A percentile compares a stretch with the other conserved stretches of the same genome.
These are phyloP conservation scores for human (Homo sapiens) DNA, from an alignment of 2,113 vertebrate genomes.

Conservation along the genomic window GRCh38 chr17:28050001-28050500, in stretches of 20 bases:
- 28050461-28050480: not conserved
- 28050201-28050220: not conserved
- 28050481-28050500: not conserved
- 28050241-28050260: not conserved
- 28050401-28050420: not conserved
- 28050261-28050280: not conserved
- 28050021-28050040: conserved; percentile 10
- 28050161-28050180: not conserved
- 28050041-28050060: conserved; percentile 9
- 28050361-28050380: not conserved
- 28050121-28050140: conserved; percentile 26
- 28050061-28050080: conserved; percentile 31
- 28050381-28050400: not conserved
- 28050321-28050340: not conserved
- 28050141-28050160: not conserved
- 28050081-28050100: not conserved
- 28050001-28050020: conserved; percentile 18
- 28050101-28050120: conserved; percentile 48
- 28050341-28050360: not conserved
- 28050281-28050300: not conserved
- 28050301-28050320: not conserved
- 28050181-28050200: conserved; percentile 18
- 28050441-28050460: not conserved
- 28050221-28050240: not conserved
- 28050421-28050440: not conserved